These are phyloP conservation scores for Corythornis madagascariensis DNA, from an alignment of 2,113 vertebrate genomes.

Conservation along the genomic window DNA sequence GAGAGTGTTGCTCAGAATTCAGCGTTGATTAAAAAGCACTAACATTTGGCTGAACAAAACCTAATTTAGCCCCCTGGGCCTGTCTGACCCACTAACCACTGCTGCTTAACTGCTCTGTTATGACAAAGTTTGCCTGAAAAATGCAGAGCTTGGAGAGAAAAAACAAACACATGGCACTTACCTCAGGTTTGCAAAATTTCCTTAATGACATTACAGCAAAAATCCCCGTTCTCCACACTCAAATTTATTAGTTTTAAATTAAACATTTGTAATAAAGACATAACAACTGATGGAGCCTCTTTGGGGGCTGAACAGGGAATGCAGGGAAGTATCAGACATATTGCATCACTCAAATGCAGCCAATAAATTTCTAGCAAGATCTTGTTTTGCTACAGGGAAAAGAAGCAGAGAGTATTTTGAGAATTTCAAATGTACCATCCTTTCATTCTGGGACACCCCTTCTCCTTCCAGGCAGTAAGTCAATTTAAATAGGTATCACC, in stretches of 20 bases:
- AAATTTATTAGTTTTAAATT: not conserved
- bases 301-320: not conserved
- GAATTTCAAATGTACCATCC: not conserved
- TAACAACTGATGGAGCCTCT: not conserved
- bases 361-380: not conserved
- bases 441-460: not conserved
- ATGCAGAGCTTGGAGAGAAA: slow-evolving; percentile 3
- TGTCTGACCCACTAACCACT: slow-evolving; percentile 69
- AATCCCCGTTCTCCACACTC: not conserved
- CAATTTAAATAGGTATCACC: not conserved
- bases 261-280: not conserved
- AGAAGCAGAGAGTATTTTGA: not conserved
- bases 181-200: slow-evolving; percentile 8
- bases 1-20: not conserved
- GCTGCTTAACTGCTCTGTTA: slow-evolving; percentile 38
- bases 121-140: slow-evolving; percentile 14
- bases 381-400: not conserved
- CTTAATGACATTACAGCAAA: not conserved
- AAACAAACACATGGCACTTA: not conserved
- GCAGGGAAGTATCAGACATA: not conserved
- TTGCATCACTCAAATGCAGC: not conserved
- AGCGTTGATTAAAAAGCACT: slow-evolving; percentile 29
- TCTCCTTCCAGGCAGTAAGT: not conserved
- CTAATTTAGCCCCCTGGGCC: slow-evolving; percentile 7
- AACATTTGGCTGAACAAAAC: slow-evolving; percentile 41